Conservation (phyloP, 2,797 vertebrate species). For the Oophaga sylvatica region DNA sequence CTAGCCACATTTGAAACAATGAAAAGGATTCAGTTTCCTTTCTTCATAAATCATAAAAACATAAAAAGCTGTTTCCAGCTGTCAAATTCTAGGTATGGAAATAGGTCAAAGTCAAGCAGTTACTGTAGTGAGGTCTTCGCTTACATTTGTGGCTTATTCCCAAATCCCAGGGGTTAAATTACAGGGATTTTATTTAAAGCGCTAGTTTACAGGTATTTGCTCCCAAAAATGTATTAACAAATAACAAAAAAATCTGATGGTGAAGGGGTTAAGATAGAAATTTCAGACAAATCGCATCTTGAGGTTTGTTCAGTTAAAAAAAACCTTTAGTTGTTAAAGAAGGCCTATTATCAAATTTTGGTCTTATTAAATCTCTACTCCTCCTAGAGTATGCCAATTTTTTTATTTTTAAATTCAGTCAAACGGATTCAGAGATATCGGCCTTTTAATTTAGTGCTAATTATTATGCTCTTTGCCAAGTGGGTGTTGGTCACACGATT, state of each 20-base stretch:
- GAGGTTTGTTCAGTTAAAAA: not conserved
- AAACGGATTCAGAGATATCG: too few relatives aligned
- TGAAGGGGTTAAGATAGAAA: too few relatives aligned
- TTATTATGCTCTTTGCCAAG: too few relatives aligned
- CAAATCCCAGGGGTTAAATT: too few relatives aligned
- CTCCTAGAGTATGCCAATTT: too few relatives aligned
- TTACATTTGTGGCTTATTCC: not conserved
- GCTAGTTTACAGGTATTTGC: not conserved
- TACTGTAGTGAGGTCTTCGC: not conserved
- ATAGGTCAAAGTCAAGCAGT: constrained; percentile 31
- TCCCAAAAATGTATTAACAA: not conserved
- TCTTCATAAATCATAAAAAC: constrained; percentile 32
- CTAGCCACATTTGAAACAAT: not conserved
- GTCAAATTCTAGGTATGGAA: constrained; percentile 26
- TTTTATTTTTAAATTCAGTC: too few relatives aligned
- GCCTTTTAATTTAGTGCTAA: too few relatives aligned
- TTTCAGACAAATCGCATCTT: not conserved
- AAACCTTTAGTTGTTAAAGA: too few relatives aligned
- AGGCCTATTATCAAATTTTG: too few relatives aligned
- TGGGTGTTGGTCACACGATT: too few relatives aligned
- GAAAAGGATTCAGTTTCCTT: not conserved
- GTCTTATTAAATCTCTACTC: too few relatives aligned
- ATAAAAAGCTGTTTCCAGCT: constrained; percentile 15
- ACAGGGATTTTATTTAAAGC: not conserved
- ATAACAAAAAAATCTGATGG: too few relatives aligned